Evolutionary conservation across 2,113 vertebrate species (phyloP).

Genomic region (Notarius quadriscutis): DNA sequence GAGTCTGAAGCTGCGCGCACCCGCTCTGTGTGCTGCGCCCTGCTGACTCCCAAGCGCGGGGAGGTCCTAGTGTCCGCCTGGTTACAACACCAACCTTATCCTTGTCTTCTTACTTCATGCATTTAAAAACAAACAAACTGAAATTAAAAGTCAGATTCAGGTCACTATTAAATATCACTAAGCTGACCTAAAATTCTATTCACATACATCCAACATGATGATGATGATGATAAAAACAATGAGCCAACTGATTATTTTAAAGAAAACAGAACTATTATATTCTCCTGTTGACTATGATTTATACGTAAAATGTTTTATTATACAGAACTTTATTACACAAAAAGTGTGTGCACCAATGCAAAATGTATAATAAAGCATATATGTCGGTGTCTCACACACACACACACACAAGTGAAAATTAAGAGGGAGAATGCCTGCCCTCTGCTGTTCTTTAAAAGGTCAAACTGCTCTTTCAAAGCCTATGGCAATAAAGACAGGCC

Average conservation of each 20-base stretch:
- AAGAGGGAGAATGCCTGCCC: conserved; percentile 42
- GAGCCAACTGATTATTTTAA: background rate
- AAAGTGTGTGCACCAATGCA: background rate
- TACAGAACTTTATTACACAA: background rate
- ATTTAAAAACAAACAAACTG: background rate
- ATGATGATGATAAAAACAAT: background rate
- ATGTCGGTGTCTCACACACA: background rate
- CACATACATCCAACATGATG: background rate
- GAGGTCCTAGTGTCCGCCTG: conserved; percentile 48
- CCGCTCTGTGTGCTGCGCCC: conserved; percentile 17
- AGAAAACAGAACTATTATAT: background rate
- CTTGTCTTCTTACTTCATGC: background rate
- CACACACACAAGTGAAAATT: background rate
- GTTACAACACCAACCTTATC: background rate
- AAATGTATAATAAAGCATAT: background rate
- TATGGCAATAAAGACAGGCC: background rate
- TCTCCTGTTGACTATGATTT: background rate
- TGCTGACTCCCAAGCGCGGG: conserved; percentile 17
- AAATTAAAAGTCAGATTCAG: conserved; percentile 3
- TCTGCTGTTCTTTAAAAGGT: conserved; percentile 47
- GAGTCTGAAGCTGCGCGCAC: conserved; percentile 37
- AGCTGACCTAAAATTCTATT: background rate
- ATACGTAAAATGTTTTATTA: background rate
- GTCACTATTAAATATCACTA: background rate
- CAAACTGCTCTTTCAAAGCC: background rate